phyloP scores from a whole-genome alignment of 2,113 vertebrate species.

The Pseudonaja textilis region DNA sequence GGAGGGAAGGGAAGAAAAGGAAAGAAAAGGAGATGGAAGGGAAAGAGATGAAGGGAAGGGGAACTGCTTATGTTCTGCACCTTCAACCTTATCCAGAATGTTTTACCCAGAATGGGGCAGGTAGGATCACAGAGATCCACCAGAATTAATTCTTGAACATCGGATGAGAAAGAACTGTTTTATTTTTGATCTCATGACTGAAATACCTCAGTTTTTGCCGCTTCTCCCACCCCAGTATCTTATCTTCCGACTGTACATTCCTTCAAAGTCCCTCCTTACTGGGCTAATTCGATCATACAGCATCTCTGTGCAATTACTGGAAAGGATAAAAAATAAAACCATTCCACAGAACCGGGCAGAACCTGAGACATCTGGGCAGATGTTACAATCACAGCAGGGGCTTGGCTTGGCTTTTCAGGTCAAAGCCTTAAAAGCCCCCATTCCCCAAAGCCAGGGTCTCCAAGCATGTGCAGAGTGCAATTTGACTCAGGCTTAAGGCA shows the following conservation, averaged over 20 bases:
- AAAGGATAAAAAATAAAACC: neutral
- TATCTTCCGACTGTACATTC: neutral
- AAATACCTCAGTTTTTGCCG: neutral
- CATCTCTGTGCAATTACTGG: no score
- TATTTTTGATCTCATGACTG: neutral
- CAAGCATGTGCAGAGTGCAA: neutral
- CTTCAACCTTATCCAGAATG: neutral
- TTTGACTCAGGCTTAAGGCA: neutral
- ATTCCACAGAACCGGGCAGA: neutral
- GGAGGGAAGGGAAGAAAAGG: accelerated
- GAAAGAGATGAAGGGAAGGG: no score
- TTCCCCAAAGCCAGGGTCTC: neutral
- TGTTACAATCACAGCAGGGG: no score
- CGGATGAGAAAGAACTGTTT: neutral
- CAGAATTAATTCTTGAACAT: neutral
- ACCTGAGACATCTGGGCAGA: neutral
- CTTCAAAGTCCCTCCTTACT: neutral
- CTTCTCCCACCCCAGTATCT: neutral
- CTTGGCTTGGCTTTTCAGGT: neutral
- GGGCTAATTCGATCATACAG: neutral
- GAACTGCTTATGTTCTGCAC: neutral
- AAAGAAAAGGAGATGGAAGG: accelerated
- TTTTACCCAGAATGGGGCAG: neutral
- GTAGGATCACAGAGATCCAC: neutral
- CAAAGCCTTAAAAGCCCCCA: no score